Conservation (phyloP, 1,140 invertebrate species). For the Telenomus remus region DNA sequence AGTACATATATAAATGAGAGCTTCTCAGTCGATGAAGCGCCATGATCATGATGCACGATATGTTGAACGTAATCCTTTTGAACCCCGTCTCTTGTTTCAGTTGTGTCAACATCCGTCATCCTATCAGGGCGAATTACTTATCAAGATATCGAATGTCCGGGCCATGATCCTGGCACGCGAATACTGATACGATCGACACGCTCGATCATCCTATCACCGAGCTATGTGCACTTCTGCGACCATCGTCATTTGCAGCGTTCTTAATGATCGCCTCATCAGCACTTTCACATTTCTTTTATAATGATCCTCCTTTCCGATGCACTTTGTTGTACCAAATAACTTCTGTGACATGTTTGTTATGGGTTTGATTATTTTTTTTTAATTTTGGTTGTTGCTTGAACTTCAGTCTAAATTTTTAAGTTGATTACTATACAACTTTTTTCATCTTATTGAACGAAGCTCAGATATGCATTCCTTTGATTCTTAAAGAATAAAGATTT, state of each 20-base stretch:
- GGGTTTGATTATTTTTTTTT: too few species aligned
- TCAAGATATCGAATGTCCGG: constrained; percentile 65
- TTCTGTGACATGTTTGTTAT: too few species aligned
- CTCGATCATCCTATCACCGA: constrained; percentile 71
- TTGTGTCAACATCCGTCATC: constrained; percentile 62
- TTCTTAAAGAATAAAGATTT: too few species aligned
- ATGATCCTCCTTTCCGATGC: too few species aligned
- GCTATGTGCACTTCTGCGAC: constrained; percentile 51
- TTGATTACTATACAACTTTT: too few species aligned
- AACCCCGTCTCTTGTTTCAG: constrained; percentile 40
- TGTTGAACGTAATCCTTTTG: constrained; percentile 49
- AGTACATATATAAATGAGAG: constrained; percentile 39
- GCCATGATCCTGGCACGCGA: constrained; percentile 68
- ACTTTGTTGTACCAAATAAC: too few species aligned
- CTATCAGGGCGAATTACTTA: constrained; percentile 68
- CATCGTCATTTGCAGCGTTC: constrained; percentile 49
- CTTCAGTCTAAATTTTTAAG: too few species aligned
- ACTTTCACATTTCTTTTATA: constrained; percentile 14
- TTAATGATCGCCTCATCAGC: constrained; percentile 58
- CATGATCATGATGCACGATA: constrained; percentile 53
- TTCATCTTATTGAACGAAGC: too few species aligned
- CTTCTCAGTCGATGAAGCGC: constrained; percentile 53
- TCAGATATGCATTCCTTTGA: too few species aligned
- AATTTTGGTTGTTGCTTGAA: too few species aligned
- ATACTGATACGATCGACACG: constrained; percentile 65